These are phyloP conservation scores for Oreonectes daqikongensis DNA, from an alignment of 2,797 vertebrate species.

Conservation along the genomic window DNA sequence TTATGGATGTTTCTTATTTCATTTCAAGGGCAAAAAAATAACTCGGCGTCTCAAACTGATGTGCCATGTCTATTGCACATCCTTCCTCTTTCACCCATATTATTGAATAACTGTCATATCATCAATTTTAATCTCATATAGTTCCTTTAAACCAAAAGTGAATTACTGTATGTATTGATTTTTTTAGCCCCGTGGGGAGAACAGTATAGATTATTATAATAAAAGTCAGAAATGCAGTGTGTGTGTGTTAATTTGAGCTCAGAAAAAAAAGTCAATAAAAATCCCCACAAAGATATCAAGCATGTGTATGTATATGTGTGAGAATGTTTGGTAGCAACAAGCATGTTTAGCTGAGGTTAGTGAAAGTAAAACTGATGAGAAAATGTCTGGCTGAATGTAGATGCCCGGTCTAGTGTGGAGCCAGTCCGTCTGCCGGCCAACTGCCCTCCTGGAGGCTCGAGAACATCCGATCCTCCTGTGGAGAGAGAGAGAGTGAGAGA, in stretches of 20 bases:
- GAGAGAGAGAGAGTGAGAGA: conserved; percentile 25
- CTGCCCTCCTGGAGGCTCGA: conserved; percentile 64
- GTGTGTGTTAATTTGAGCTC: neutral
- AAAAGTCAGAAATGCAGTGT: neutral
- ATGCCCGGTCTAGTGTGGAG: conserved; percentile 66
- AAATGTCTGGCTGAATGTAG: conserved; percentile 69
- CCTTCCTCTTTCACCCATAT: neutral
- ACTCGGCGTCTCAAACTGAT: neutral
- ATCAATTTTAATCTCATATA: neutral
- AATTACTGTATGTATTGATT: conserved; percentile 4
- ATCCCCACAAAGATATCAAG: neutral
- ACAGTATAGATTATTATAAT: conserved; percentile 4
- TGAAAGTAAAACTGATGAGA: conserved; percentile 63
- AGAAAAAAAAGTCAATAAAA: neutral
- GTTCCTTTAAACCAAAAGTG: neutral
- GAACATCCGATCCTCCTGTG: conserved; percentile 69
- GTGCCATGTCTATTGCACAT: neutral
- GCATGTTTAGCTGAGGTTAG: conserved; percentile 59
- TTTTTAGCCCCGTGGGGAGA: neutral
- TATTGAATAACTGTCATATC: conserved; percentile 9
- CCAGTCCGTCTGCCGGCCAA: conserved; percentile 75
- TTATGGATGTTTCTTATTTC: neutral
- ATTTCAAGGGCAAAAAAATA: neutral
- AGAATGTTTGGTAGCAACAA: conserved; percentile 51
- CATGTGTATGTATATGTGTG: conserved; percentile 34